These are phyloP conservation scores for Centruroides sculpturatus DNA, from an alignment of 1,140 invertebrate genomes.

Conservation along the genomic window DNA sequence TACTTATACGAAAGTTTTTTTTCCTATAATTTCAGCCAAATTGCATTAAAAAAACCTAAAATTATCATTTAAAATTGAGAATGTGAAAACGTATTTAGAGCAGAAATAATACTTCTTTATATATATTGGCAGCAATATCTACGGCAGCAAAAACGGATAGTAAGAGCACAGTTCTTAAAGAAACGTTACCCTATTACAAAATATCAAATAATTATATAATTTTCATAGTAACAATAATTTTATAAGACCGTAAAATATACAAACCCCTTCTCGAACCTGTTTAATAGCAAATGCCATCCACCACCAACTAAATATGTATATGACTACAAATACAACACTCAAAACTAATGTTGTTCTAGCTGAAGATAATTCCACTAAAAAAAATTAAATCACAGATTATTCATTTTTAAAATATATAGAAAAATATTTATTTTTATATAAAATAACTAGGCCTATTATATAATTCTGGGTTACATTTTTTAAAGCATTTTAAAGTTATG, in stretches of 20 bases:
- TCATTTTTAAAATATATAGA: too few relatives aligned
- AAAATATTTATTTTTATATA: too few relatives aligned
- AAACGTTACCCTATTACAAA: slow-evolving; percentile 18
- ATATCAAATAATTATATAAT: neutral
- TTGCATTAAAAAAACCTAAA: too few relatives aligned
- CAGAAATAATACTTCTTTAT: too few relatives aligned
- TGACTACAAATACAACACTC: slow-evolving; percentile 18
- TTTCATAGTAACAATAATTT: neutral
- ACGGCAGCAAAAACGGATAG: slow-evolving; percentile 22
- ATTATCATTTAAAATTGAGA: too few relatives aligned
- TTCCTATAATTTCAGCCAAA: too few relatives aligned
- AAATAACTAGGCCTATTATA: too few relatives aligned
- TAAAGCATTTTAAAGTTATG: too few relatives aligned
- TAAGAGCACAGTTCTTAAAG: slow-evolving; percentile 19
- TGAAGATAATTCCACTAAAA: slow-evolving; percentile 17
- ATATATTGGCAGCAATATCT: slow-evolving; percentile 20
- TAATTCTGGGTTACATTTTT: too few relatives aligned
- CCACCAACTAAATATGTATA: slow-evolving; percentile 19
- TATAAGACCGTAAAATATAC: neutral
- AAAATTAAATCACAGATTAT: neutral
- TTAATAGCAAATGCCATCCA: slow-evolving; percentile 15
- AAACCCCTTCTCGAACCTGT: slow-evolving; percentile 9
- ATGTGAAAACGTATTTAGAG: too few relatives aligned
- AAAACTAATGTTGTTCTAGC: slow-evolving; percentile 17
- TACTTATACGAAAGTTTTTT: too few relatives aligned